Percentiles rank a stretch among this genome's conserved stretches.
phyloP scores from a whole-genome alignment of 2,113 vertebrate genomes.

The Eptatretus burgeri region DNA sequence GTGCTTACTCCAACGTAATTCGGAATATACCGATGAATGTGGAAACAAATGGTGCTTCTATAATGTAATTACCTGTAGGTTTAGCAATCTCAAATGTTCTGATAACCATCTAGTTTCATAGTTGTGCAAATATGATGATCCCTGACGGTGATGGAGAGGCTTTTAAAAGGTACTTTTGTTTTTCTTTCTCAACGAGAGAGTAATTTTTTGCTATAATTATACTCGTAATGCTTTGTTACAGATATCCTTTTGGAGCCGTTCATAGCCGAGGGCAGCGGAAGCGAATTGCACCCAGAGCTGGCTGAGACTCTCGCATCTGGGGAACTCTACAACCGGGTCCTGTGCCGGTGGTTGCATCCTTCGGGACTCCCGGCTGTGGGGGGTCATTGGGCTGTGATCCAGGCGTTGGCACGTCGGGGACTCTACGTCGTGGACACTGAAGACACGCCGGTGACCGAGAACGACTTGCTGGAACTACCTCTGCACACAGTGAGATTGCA shows the following conservation, averaged over 20 bases:
- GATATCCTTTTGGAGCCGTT: slow-evolving; percentile 57
- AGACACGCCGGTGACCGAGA: slow-evolving; percentile 44
- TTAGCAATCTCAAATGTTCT: no score
- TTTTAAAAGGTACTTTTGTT: no score
- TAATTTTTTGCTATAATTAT: no score
- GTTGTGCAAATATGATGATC: no score
- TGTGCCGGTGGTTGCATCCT: slow-evolving; percentile 59
- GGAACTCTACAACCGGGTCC: slow-evolving; percentile 52
- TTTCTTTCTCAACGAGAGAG: no score
- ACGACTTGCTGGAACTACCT: slow-evolving; percentile 64
- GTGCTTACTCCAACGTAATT: no score
- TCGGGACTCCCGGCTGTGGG: slow-evolving; percentile 52
- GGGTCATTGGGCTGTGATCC: slow-evolving; percentile 71
- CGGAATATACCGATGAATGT: no score
- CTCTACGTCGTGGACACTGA: slow-evolving; percentile 84
- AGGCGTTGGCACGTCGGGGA: slow-evolving; percentile 67
- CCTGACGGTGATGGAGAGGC: no score
- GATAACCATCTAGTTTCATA: no score
- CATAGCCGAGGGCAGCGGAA: no score
- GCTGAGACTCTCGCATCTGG: slow-evolving; percentile 58
- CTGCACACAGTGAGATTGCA: slow-evolving; percentile 58
- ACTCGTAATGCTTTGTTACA: slow-evolving; percentile 18
- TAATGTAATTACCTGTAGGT: no score
- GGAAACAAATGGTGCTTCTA: no score
- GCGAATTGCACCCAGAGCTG: slow-evolving; percentile 19